Evolutionary conservation across 2,113 vertebrate genomes (phyloP).

Genomic region (Xenus cinereus): DNA sequence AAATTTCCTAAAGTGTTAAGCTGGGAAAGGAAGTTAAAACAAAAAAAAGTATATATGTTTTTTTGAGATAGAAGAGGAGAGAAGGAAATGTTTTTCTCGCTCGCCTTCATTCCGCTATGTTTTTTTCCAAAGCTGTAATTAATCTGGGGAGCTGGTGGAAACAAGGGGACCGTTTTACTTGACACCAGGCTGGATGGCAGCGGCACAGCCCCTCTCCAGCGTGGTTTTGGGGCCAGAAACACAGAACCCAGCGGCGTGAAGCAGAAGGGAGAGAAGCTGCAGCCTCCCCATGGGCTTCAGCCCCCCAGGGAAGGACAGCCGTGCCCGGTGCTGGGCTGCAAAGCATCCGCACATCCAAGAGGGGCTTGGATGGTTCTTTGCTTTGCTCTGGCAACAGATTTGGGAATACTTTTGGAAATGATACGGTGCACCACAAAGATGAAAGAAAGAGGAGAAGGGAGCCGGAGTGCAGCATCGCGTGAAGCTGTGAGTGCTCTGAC

Average conservation of each 20-base stretch:
- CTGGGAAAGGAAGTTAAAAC: slow-evolving; percentile 59
- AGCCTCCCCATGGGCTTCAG: not conserved
- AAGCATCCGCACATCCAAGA: not conserved
- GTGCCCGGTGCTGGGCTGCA: accelerated
- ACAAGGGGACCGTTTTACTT: not conserved
- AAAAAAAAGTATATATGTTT: not conserved
- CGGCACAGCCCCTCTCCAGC: accelerated
- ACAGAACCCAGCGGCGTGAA: accelerated
- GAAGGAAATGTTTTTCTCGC: not conserved
- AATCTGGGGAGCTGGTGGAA: not conserved
- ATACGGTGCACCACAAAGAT: accelerated
- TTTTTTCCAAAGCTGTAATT: not conserved
- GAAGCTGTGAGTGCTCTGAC: not conserved
- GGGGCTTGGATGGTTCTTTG: not conserved
- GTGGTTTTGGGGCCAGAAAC: not conserved
- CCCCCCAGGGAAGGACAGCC: accelerated
- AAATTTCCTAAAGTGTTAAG: slow-evolving; percentile 67
- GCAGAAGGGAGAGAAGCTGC: not conserved
- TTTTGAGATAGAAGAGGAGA: not conserved
- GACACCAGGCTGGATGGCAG: not conserved
- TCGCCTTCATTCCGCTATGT: not conserved
- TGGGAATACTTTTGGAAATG: not conserved
- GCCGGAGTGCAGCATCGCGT: not conserved
- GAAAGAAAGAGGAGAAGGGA: not conserved
- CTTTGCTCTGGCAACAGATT: not conserved